Conservation (phyloP, 2,113 vertebrate genomes). For the Dasyurus viverrinus region DNA sequence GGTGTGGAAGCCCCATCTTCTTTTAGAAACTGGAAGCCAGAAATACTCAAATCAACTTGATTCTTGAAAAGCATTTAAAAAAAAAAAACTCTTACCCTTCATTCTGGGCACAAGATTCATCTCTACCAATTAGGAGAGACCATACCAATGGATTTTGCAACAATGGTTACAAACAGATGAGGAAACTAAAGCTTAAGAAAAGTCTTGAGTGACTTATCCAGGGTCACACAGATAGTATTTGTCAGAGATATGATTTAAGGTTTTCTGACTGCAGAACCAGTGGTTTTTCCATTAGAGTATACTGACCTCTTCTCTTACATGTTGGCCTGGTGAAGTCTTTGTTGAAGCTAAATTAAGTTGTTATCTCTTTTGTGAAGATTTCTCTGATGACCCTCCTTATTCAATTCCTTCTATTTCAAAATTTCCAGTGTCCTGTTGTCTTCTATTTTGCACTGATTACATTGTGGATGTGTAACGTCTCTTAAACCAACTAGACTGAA, state of each 20-base stretch:
- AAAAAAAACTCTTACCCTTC: background rate
- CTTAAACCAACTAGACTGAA: background rate
- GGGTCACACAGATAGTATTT: background rate
- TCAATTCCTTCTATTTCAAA: background rate
- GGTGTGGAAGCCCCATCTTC: no score
- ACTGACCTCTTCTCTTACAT: background rate
- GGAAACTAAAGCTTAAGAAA: background rate
- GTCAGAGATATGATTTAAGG: background rate
- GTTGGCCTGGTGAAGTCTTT: background rate
- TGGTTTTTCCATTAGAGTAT: background rate
- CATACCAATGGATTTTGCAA: background rate
- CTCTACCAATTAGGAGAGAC: background rate
- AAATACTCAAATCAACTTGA: background rate
- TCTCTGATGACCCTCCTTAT: background rate
- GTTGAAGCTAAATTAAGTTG: background rate
- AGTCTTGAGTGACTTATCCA: background rate
- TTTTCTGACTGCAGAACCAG: background rate
- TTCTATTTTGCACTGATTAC: background rate
- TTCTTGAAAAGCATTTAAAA: background rate
- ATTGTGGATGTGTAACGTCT: background rate
- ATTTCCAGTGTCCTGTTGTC: background rate
- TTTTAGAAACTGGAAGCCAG: no score
- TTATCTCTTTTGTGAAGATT: background rate
- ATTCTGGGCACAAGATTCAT: background rate
- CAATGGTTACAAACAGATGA: background rate